Evolutionary conservation across 2,888 invertebrate genomes (phyloP).

Genomic region (Ethmia dodecea): DNA sequence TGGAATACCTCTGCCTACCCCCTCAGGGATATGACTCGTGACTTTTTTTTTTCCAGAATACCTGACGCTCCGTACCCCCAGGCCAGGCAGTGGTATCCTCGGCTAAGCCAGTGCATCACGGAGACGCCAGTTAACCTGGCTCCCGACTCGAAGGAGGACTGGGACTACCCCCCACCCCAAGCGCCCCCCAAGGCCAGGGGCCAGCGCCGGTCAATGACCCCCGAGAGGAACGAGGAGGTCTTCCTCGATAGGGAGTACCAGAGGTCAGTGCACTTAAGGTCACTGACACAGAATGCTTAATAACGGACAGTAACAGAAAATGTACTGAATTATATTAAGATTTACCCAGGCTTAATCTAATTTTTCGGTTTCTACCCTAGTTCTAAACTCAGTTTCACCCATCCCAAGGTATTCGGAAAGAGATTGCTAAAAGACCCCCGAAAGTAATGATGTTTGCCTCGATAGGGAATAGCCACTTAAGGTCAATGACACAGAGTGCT

Average conservation of each 20-base stretch:
- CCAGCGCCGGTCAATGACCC: slow-evolving; percentile 28
- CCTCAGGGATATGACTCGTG: no score
- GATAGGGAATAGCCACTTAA: neutral
- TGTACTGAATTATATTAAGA: no score
- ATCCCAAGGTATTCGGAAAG: no score
- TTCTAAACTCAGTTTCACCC: no score
- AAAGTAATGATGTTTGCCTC: neutral
- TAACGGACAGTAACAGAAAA: no score
- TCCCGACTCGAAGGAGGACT: slow-evolving; percentile 51
- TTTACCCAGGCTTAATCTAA: no score
- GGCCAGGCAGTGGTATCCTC: slow-evolving; percentile 54
- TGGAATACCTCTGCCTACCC: no score
- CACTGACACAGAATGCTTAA: no score
- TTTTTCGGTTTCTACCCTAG: no score
- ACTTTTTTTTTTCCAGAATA: slow-evolving; percentile 27
- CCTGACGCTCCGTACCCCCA: slow-evolving; percentile 32
- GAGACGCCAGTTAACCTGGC: slow-evolving; percentile 30
- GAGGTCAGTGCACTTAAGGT: slow-evolving; percentile 44
- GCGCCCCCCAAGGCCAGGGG: neutral
- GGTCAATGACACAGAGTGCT: no score
- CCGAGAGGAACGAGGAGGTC: slow-evolving; percentile 36
- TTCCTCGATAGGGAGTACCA: slow-evolving; percentile 58
- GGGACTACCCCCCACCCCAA: no score
- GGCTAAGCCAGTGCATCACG: slow-evolving; percentile 25
- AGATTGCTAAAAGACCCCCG: neutral